Evolutionary conservation across 1,140 invertebrate species (phyloP), one percentile per base, ranked within the genome.

Genomic region (Nephotettix cincticeps): DNA sequence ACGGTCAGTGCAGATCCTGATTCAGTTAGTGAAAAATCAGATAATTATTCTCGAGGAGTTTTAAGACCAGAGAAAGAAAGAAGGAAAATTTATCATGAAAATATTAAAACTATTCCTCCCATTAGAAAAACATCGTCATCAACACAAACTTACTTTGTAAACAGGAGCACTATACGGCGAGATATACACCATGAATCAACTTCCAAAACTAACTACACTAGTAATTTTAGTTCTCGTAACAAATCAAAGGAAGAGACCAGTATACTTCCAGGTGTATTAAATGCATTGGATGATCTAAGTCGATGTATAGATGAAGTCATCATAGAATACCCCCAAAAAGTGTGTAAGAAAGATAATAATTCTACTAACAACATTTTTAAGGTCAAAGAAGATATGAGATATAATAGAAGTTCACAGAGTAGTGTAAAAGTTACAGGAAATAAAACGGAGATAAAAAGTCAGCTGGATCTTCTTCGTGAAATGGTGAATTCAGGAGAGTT

Each of bases 301-400:
- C 71, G 68, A 67, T 71, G 47, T 19, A 75, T 75, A 17, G 74
- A 75, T 23, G 69, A 70, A 14, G 72, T 74, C 14, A 75, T 75
- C 25, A 69, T 64, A 13, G 70, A 75, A 13, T 64, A n/a, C 1
- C 23, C 32, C 19, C 36, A 64, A 47, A 27, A 23, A 28, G 56
- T 61, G 25, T 23, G 36, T 28, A 68, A 68, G 30, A 3, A 32
- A 13, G 27, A 68, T 25, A n/a, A 2, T 29, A 1, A 32, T 1
- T 28, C 6, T 14, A 45, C 51, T 43, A 47, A 45, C 1, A 32
- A 36, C 63, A 29, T 61, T 14, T 72, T 72, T 40, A 69, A 63
- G 40, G 13, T 68, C 58, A 69, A 28, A 45, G 67, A 72, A 47
- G 66, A 68, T 54, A 29, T 28, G n/a, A 68, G 54, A 17, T 13